Base-by-base conservation (phyloP, 2,113 vertebrate genomes). In the Misgurnus anguillicaudatus region DNA sequence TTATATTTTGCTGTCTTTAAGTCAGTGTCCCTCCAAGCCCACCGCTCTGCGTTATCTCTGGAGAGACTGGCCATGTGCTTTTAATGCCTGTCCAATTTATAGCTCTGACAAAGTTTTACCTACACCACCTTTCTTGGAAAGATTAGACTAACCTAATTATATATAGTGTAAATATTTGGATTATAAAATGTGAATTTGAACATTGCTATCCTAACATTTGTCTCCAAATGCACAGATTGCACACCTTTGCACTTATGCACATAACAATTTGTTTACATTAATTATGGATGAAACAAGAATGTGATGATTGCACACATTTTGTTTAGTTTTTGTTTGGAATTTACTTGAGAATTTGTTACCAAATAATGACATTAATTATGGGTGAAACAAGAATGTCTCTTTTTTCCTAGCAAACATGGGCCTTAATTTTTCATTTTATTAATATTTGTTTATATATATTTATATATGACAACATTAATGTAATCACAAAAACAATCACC, bases 1-100 rank as follows among this genome's bases (percentile, higher is more conserved):
- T 45, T 85, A 3, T 0, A 77, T 98, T 19, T 14, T 51, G 48
- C 13, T 51, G 48, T 16, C 53, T 57, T 7, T 19, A 51, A 51
- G 16, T 17, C 0, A 55, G 53, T 55, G 17, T 57, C 17, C 7
- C 53, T 17, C n/a, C 53, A 57, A 19, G 53, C n/a, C 88, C 3
- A 57, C 72, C 21, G 95, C 87, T 21, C 21, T 98, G 42, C 94
- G 95, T 19, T 98, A 98, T 0, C 95, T 95, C 9, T 98, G 97
- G 96, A 89, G 36, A 0, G 91, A 96, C 16, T 97, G 95, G 95
- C 96, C 96, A 4, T 98, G 96, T 31, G 86, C 90, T 6, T 95
- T 95, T 58, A 93, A 94, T 85, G 86, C 87, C 45, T 98, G 97
- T 53, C 90, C 92, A 0, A 48, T 98, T 21, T 98, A 98, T 86